These are phyloP conservation scores for Phalanger gymnotis DNA, from an alignment of 2,797 vertebrate genomes.

Conservation along the genomic window DNA sequence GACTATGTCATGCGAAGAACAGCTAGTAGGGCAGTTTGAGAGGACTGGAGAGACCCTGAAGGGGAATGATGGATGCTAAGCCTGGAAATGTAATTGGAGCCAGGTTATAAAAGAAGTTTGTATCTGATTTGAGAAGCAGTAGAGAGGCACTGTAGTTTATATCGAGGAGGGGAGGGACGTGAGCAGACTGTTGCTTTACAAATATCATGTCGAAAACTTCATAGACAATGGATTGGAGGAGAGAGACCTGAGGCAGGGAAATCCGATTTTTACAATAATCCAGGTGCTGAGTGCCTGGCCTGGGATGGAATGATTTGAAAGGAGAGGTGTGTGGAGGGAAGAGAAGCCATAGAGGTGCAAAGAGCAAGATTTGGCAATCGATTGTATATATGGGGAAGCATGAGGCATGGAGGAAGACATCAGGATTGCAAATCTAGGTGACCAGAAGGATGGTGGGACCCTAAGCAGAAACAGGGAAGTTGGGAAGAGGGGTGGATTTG, in stretches of 20 bases:
- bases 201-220: neutral
- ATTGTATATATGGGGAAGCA: neutral
- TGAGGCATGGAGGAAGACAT: neutral
- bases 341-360: neutral
- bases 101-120: neutral
- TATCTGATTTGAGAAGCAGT: neutral
- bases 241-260: neutral
- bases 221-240: neutral
- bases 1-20: neutral
- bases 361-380: neutral
- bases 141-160: neutral
- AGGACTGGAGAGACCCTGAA: neutral
- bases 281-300: neutral
- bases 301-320: neutral
- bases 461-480: neutral
- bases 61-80: neutral
- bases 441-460: neutral
- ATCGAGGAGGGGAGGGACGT: neutral
- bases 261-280: neutral
- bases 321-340: neutral
- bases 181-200: neutral
- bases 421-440: neutral
- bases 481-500: neutral
- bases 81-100: neutral
- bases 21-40: neutral